Conservation (phyloP, 2,113 vertebrate genomes). For the Prunella himalayana region DNA sequence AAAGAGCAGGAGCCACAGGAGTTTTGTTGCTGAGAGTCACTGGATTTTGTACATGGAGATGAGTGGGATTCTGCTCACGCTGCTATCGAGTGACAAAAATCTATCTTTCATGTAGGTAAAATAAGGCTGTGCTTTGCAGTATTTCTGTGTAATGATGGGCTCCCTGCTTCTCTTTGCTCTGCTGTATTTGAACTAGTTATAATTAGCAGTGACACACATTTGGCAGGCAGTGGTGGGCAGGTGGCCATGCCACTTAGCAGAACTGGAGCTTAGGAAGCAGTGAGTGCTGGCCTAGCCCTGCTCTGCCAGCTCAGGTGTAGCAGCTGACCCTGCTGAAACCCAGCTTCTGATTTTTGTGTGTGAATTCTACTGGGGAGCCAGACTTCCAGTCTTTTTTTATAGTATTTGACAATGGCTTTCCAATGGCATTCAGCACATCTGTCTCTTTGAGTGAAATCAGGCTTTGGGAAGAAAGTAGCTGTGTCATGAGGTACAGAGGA, state of each 20-base stretch:
- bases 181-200: not conserved
- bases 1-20: not conserved
- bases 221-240: slow-evolving; percentile 26
- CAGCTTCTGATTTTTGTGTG: not conserved
- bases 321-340: not conserved
- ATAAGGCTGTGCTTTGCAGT: not conserved
- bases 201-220: not conserved
- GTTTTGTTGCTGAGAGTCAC: not conserved
- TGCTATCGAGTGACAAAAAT: not conserved
- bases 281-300: not conserved
- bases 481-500: not conserved
- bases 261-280: not conserved
- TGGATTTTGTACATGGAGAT: not conserved
- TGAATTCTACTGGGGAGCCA: not conserved
- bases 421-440: not conserved
- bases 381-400: not conserved
- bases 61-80: not conserved
- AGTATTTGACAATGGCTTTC: not conserved
- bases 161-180: slow-evolving; percentile 3
- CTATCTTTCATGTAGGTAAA: not conserved
- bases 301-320: slow-evolving; percentile 32
- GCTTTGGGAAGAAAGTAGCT: not conserved
- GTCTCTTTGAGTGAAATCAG: not conserved
- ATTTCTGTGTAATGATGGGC: not conserved
- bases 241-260: slow-evolving; percentile 11